Evolutionary conservation across 2,888 invertebrate genomes (phyloP).

Genomic region (Syritta pipiens): DNA sequence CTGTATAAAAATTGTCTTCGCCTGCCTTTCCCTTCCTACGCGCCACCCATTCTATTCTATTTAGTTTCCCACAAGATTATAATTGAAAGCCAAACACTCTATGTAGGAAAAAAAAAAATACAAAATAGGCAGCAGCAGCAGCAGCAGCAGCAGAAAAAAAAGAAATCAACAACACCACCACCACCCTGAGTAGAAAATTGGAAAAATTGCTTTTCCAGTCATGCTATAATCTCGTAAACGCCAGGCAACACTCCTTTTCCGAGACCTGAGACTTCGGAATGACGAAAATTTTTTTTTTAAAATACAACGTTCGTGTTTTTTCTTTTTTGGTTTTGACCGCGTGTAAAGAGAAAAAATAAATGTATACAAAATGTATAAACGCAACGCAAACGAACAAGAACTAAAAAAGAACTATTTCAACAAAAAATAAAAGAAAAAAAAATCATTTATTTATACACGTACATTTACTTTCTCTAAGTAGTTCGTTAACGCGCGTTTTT

Average conservation of each 20-base stretch:
- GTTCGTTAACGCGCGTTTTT: constrained; percentile 52
- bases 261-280: constrained; percentile 26
- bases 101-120: constrained; percentile 27
- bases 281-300: constrained; percentile 26
- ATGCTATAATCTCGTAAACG: constrained; percentile 64
- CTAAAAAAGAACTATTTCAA: too few relatives aligned
- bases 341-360: constrained; percentile 18
- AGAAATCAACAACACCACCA: constrained; percentile 37
- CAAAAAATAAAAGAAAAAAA: background rate
- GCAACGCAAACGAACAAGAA: background rate
- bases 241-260: constrained; percentile 59
- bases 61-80: constrained; percentile 67
- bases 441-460: constrained; percentile 3
- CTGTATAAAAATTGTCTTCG: constrained; percentile 42
- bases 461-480: constrained; percentile 10
- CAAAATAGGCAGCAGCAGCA: constrained; percentile 16
- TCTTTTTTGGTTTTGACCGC: constrained; percentile 6
- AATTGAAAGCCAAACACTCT: constrained; percentile 59
- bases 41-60: constrained; percentile 46
- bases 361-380: constrained; percentile 23
- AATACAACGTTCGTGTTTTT: constrained; percentile 9
- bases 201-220: constrained; percentile 67
- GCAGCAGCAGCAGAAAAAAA: constrained; percentile 28
- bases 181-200: constrained; percentile 61
- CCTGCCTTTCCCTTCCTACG: constrained; percentile 10